Evolutionary conservation across 2,797 vertebrate species (phyloP), one percentile per base, ranked within the genome.

Genomic region (Tolypeutes matacus): DNA sequence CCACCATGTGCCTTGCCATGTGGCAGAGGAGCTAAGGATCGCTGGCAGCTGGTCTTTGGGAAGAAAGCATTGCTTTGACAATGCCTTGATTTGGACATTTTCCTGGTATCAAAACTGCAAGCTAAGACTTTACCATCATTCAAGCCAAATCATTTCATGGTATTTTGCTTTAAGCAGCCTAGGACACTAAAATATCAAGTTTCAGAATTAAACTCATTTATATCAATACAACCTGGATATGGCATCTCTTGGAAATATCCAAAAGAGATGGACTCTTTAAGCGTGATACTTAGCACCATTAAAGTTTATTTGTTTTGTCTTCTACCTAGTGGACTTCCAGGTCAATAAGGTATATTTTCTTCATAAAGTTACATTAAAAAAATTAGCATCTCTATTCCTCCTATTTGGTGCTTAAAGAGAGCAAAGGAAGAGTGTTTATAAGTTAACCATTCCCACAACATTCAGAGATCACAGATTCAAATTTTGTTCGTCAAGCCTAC

Each of bases 381-480:
- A 2, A 7, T 84, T 76, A 62, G 7, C 8, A 36, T 73, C 27
- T 67, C 0, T 90, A 7, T 78, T 83, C 6, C 72, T 91, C n/a
- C 70, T 78, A 69, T 85, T 73, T 89, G 25, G 4, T 72, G 3
- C 49, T 67, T 8, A 92, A 95, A 83, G 72, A 82, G 34, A 86
- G 12, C 8, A 73, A 94, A 64, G 34, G 34, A 81, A 91, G 15
- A 58, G 23, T 42, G 86, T 82, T 58, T 89, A 76, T 18, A 70
- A 27, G 34, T 31, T n/a, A 36, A 53, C 15, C 58, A 78, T 87
- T 56, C 23, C 29, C n/a, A 56, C 64, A 65, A 12, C 10, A 77
- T 92, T 86, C 25, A 65, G 14, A 67, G 25, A 86, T 86, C 51
- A 78, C 18, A 88, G 39, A 60, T 94, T 77, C 36, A 94, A 96